phyloP scores from a whole-genome alignment of 2,888 invertebrate genomes.

The Gortyna flavago region DNA sequence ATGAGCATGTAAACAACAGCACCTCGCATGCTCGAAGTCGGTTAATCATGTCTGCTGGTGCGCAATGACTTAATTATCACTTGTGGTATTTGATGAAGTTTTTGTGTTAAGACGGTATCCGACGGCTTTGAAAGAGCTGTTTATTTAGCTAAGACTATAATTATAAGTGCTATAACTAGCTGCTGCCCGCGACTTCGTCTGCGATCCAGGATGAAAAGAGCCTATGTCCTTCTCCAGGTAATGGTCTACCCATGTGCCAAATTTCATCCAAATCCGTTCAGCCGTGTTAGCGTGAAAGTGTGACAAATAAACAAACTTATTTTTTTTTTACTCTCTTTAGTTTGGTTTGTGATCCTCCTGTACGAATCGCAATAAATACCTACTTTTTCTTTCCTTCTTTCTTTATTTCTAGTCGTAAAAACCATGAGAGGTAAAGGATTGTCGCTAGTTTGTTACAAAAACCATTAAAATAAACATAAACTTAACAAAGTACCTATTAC shows the following conservation, averaged over 20 bases:
- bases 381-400: too few species aligned
- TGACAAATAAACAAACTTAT: too few species aligned
- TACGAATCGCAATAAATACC: too few species aligned
- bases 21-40: conserved; percentile 61
- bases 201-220: not conserved
- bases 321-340: too few species aligned
- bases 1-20: conserved; percentile 57
- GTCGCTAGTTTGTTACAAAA: too few species aligned
- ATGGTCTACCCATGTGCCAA: too few species aligned
- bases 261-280: not conserved
- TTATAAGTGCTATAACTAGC: not conserved
- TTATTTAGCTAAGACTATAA: not conserved
- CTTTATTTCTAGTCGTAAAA: too few species aligned
- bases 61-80: conserved; percentile 57
- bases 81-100: conserved; percentile 22
- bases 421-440: too few species aligned
- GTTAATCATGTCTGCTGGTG: conserved; percentile 53
- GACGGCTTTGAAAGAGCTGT: not conserved
- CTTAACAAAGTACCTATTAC: too few species aligned
- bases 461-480: too few species aligned
- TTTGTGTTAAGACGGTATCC: not conserved
- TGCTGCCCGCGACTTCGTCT: not conserved
- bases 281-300: not conserved
- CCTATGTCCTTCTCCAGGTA: not conserved
- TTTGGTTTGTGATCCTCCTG: too few species aligned